Evolutionary conservation across 2,888 invertebrate species (phyloP), one percentile per base, ranked within the genome.

Genomic region (Allacma fusca): DNA sequence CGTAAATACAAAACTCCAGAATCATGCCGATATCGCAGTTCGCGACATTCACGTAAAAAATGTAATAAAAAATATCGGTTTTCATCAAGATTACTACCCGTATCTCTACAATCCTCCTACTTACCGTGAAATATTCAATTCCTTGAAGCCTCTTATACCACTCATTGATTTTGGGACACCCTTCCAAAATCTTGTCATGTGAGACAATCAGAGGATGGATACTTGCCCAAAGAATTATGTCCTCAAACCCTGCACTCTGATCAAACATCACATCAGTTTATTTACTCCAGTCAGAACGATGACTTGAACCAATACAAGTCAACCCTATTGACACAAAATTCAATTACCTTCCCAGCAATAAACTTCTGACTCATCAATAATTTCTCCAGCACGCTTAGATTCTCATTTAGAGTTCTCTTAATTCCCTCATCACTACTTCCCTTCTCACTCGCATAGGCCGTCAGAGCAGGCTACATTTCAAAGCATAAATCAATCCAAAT

Each of bases 171-270:
- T 90, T 88, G 0, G 86, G 86, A 78, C 88, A 89, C 40, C 90
- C 88, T 0, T 87, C 86, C 26, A 91, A 86, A 13, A 91, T 86
- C 62, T 90, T 90, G n/a, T 88, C 88, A 82, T 90, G 91, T 81
- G 77, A 71, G 9, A 88, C 87, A 78, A 88, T 86, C 0, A 92
- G 84, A 0, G 92, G 92, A 85, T 92, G 93, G 4, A 94, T 83
- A 0, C 91, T 90, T 62, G 91, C 90, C 92, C 93, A 94, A 79
- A 94, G 88, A 2, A 91, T 89, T 75, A 93, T 87, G 87, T 95
- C 94, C 0, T 91, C 92, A 2, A 91, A 88, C 12, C 74, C 74
- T 4, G 74, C 74, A 65, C 74, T 74, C 74, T 74, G n/a, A n/a
- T 12, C 4, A 71, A 64, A 62, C 0, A 74, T 26, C 50, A 12